phyloP scores from a whole-genome alignment of 2,113 vertebrate genomes.

The Tauraco erythrolophus region DNA sequence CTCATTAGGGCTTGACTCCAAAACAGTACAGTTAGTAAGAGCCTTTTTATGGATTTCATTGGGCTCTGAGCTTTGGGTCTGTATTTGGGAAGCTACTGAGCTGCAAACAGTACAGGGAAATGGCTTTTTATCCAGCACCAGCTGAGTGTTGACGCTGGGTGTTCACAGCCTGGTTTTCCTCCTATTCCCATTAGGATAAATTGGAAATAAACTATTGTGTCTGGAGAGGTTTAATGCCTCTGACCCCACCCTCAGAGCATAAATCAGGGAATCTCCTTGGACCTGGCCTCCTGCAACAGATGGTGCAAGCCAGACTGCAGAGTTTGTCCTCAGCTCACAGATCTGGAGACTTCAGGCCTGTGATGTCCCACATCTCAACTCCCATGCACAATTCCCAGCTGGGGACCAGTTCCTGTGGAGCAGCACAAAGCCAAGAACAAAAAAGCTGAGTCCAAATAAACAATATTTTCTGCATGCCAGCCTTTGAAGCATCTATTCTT shows the following conservation, averaged over 20 bases:
- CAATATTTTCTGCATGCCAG: not conserved
- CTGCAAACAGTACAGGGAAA: not conserved
- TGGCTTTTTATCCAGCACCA: not conserved
- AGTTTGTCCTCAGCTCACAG: not conserved
- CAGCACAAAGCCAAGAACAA: not conserved
- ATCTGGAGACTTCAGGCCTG: not conserved
- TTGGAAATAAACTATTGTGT: not conserved
- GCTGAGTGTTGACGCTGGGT: not conserved
- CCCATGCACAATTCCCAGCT: not conserved
- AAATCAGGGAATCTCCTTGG: not conserved
- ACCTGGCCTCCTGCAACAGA: accelerated
- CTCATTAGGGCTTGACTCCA: not conserved
- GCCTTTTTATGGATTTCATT: not conserved
- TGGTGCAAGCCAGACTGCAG: not conserved
- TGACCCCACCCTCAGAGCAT: accelerated
- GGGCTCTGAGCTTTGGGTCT: not conserved
- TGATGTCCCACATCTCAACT: accelerated
- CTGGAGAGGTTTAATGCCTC: not conserved
- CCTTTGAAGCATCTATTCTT: not conserved
- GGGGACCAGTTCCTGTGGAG: not conserved
- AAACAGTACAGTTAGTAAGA: not conserved
- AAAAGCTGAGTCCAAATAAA: not conserved
- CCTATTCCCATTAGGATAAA: not conserved
- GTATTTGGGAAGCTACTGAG: not conserved
- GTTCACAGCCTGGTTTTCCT: not conserved